Percentiles rank a stretch among this genome's conserved stretches.
Evolutionary conservation across 1,140 invertebrate genomes (phyloP).

Genomic region (Mercenaria mercenaria): DNA sequence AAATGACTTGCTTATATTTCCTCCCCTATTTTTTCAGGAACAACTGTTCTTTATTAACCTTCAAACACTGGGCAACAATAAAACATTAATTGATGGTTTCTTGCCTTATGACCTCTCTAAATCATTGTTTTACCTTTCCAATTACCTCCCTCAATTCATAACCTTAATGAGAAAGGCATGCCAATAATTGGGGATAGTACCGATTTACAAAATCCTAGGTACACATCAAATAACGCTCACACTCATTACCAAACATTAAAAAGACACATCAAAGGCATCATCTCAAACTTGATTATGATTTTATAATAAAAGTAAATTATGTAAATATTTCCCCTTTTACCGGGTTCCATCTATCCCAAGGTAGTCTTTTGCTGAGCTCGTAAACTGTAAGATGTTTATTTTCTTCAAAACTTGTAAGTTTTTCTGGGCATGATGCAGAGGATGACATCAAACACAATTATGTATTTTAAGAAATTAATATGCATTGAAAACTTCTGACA

Average conservation of each 20-base stretch:
- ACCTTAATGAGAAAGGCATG: constrained; percentile 1
- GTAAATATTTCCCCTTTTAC: constrained; percentile 3
- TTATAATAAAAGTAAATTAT: constrained; percentile 33
- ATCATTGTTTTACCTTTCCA: not conserved
- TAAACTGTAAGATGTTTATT: not conserved
- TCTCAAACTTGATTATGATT: constrained; percentile 30
- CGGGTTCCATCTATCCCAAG: not conserved
- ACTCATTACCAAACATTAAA: constrained; percentile 17
- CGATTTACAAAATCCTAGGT: not conserved
- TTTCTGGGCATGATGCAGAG: not conserved
- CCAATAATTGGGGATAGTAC: not conserved
- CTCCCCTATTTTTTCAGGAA: not conserved
- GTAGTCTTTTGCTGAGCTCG: not conserved
- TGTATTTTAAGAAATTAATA: too few species aligned
- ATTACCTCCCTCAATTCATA: constrained; percentile 3
- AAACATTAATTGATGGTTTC: not conserved
- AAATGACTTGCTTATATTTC: too few species aligned
- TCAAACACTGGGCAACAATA: not conserved
- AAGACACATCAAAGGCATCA: constrained; percentile 11
- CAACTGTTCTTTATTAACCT: not conserved
- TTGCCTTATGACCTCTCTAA: not conserved
- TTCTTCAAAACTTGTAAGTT: constrained; percentile 24
- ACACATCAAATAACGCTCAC: not conserved
- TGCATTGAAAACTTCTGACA: too few species aligned
- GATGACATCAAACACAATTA: not conserved